phyloP scores from a whole-genome alignment of 2,113 vertebrate genomes.

The Chlorodrepanis virens region DNA sequence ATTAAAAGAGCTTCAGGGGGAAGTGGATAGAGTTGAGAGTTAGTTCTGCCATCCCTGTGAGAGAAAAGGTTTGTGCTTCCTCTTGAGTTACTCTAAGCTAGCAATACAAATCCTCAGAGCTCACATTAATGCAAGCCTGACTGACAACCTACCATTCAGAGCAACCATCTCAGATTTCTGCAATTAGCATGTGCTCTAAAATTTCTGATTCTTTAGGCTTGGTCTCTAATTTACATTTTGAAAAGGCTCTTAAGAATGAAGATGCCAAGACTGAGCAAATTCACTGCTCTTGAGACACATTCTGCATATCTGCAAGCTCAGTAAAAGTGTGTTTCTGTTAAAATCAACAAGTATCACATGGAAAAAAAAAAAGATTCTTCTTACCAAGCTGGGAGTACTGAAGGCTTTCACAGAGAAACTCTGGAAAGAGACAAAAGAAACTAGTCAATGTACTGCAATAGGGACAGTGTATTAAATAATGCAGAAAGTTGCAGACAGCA shows the following conservation, averaged over 20 bases:
- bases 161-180: slow-evolving; percentile 5
- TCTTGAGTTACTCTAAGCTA: slow-evolving; percentile 22
- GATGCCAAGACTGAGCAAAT: background rate
- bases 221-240: slow-evolving; percentile 49
- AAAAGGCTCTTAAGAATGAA: slow-evolving; percentile 45
- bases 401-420: background rate
- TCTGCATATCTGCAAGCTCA: background rate
- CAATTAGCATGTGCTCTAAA: slow-evolving; percentile 32
- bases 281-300: background rate
- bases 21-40: background rate
- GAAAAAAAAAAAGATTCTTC: background rate
- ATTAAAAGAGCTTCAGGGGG: background rate
- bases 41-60: background rate
- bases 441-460: background rate
- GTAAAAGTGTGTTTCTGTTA: background rate
- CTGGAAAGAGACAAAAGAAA: slow-evolving; percentile 28
- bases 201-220: background rate
- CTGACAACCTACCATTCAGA: slow-evolving; percentile 44
- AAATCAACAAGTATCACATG: background rate
- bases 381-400: slow-evolving; percentile 34
- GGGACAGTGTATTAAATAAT: background rate
- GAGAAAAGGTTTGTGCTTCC: slow-evolving; percentile 12
- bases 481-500: background rate
- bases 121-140: slow-evolving; percentile 43
- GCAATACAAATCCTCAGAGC: slow-evolving; percentile 22